Evolutionary conservation across 37 sponge, comb jelly and placozoan species (phyloP).

Genomic region (Aplysina aerophoba): DNA sequence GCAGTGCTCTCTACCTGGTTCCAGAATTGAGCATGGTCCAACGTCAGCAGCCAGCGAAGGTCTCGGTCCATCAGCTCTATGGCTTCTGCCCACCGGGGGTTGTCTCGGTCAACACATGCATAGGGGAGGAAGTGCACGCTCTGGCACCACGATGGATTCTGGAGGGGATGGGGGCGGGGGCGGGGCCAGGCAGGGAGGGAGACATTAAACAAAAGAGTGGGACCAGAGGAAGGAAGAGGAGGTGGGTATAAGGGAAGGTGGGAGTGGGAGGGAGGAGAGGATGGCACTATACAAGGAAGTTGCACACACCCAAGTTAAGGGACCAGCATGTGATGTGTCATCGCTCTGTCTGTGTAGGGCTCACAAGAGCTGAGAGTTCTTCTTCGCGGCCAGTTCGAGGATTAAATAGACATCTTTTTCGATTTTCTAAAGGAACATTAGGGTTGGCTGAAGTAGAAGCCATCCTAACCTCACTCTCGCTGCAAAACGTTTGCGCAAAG

Average conservation of each 20-base stretch:
- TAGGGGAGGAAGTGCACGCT: conserved; percentile 65
- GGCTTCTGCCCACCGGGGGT: conserved; percentile 62
- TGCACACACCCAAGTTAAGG: background rate
- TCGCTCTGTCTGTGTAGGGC: background rate
- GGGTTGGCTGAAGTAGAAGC: background rate
- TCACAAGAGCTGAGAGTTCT: conserved; percentile 59
- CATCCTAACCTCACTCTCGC: too few relatives aligned
- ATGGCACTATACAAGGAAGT: background rate
- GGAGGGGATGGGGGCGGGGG: background rate
- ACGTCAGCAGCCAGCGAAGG: conserved; percentile 62
- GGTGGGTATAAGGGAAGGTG: background rate
- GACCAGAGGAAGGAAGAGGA: too few relatives aligned
- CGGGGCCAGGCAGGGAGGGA: too few relatives aligned
- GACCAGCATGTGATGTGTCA: too few relatives aligned
- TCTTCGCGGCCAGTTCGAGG: conserved; percentile 57
- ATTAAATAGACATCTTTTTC: conserved; percentile 28
- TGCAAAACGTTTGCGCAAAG: too few relatives aligned
- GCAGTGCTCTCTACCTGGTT: conserved; percentile 59
- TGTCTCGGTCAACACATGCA: conserved; percentile 11
- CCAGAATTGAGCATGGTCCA: conserved; percentile 75
- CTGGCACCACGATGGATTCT: conserved; percentile 60
- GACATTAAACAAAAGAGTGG: background rate
- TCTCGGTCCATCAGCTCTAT: conserved; percentile 72
- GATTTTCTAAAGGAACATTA: conserved; percentile 40
- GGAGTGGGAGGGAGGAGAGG: too few relatives aligned